Evolutionary conservation across 2,113 vertebrate genomes (phyloP).

Genomic region (Tenebrosternarchus preto): DNA sequence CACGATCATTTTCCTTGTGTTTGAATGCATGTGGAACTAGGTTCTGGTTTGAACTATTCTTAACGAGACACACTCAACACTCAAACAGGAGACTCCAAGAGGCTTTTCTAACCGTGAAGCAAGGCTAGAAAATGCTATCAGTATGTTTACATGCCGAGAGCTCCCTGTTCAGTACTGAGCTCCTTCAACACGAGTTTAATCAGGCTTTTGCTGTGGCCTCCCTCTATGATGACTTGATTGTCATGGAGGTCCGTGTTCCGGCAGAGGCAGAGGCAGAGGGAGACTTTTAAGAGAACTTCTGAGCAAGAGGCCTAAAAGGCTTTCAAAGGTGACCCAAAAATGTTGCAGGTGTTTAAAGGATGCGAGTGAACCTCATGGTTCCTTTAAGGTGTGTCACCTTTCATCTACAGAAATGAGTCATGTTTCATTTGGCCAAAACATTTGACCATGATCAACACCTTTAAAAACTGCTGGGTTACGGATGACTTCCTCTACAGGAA

Average conservation of each 20-base stretch:
- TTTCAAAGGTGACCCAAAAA: slow-evolving; percentile 47
- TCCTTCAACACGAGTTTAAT: slow-evolving; percentile 58
- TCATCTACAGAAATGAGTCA: slow-evolving; percentile 19
- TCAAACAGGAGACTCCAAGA: slow-evolving; percentile 57
- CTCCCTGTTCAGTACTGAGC: slow-evolving; percentile 63
- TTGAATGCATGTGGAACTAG: slow-evolving; percentile 48
- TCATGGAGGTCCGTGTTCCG: slow-evolving; percentile 34
- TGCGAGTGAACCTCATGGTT: slow-evolving; percentile 28
- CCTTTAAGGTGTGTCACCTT: slow-evolving; percentile 27
- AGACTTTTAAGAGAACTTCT: too few species aligned
- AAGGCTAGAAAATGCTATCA: slow-evolving; percentile 61
- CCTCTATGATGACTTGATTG: slow-evolving; percentile 19
- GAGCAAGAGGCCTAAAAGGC: slow-evolving; percentile 21
- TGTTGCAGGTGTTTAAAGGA: slow-evolving; percentile 38
- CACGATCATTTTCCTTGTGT: slow-evolving; percentile 64
- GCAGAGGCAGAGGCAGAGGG: slow-evolving; percentile 29
- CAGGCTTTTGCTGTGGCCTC: slow-evolving; percentile 61
- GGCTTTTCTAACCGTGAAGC: slow-evolving; percentile 67
- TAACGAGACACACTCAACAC: slow-evolving; percentile 68
- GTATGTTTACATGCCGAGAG: slow-evolving; percentile 60
- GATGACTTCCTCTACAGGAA: slow-evolving; percentile 31
- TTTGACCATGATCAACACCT: slow-evolving; percentile 7
- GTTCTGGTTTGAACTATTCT: slow-evolving; percentile 56
- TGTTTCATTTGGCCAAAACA: slow-evolving; percentile 27
- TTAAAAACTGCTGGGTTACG: background rate